A percentile compares a stretch with the other conserved stretches of the same genome.
phyloP scores from a whole-genome alignment of 2,113 vertebrate genomes.

The Physeter macrocephalus region DNA sequence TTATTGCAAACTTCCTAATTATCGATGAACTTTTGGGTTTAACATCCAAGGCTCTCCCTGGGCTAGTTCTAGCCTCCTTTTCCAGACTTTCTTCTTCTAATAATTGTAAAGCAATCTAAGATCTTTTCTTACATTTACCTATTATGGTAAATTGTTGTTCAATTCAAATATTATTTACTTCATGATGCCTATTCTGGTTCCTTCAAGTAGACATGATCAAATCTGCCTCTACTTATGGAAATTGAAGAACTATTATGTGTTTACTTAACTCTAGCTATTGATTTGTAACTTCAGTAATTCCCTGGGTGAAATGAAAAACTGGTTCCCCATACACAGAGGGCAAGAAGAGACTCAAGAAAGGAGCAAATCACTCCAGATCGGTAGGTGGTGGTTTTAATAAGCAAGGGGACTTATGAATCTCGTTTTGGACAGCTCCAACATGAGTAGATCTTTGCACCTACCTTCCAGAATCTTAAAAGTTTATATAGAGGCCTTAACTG shows the following conservation, averaged over 20 bases:
- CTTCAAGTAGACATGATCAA: not conserved
- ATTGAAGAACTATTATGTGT: not conserved
- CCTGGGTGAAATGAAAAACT: not conserved
- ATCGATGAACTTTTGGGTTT: not conserved
- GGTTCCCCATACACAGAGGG: no score
- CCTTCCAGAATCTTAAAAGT: not conserved
- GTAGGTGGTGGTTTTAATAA: not conserved
- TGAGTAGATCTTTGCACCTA: not conserved
- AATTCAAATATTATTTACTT: not conserved
- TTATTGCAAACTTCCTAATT: not conserved
- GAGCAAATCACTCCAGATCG: not conserved
- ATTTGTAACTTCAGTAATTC: not conserved
- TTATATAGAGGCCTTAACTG: not conserved
- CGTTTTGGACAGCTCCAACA: not conserved
- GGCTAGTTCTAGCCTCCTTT: not conserved
- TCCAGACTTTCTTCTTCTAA: not conserved
- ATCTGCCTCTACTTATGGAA: not conserved
- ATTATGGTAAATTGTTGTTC: not conserved
- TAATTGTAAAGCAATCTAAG: not conserved
- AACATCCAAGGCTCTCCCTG: not conserved
- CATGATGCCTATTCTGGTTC: not conserved
- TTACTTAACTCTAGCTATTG: not conserved
- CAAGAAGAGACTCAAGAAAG: not conserved
- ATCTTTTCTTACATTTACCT: not conserved
- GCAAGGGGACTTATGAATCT: not conserved